phyloP scores from a whole-genome alignment of 2,888 invertebrate genomes.

The Fragum sueziense region DNA sequence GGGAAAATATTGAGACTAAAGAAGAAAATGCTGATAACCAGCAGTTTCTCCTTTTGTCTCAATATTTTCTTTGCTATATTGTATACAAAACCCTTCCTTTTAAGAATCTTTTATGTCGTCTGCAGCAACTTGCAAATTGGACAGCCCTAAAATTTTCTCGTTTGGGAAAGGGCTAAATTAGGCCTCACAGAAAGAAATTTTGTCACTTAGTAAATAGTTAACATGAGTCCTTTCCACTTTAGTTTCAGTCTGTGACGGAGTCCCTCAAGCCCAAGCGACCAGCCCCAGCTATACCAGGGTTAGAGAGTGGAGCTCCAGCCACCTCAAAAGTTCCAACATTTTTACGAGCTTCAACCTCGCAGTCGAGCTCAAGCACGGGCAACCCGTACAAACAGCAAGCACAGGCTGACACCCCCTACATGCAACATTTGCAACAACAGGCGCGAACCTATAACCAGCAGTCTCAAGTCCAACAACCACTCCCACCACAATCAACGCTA shows the following conservation, averaged over 20 bases:
- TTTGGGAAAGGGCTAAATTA: too few relatives aligned
- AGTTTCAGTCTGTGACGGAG: not conserved
- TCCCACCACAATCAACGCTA: not conserved
- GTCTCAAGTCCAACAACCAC: not conserved
- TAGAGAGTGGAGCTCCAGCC: slow-evolving; percentile 22
- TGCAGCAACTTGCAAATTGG: too few relatives aligned
- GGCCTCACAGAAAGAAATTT: not conserved
- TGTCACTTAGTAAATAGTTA: not conserved
- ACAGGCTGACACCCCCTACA: too few relatives aligned
- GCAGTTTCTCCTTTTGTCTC: not conserved
- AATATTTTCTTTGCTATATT: too few relatives aligned
- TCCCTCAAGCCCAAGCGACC: slow-evolving; percentile 7
- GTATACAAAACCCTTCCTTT: too few relatives aligned
- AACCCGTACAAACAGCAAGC: not conserved
- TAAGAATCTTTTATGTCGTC: too few relatives aligned
- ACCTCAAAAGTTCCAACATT: slow-evolving; percentile 44
- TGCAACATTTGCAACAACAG: not conserved
- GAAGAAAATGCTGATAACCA: not conserved
- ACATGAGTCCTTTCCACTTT: not conserved
- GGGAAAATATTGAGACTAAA: not conserved
- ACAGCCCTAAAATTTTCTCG: too few relatives aligned
- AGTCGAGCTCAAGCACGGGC: not conserved
- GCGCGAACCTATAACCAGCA: slow-evolving; percentile 1
- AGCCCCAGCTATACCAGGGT: slow-evolving; percentile 43
- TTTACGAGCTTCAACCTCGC: slow-evolving; percentile 21